Conservation (phyloP, 2,888 invertebrate genomes). For the Cheilosia variabilis region DNA sequence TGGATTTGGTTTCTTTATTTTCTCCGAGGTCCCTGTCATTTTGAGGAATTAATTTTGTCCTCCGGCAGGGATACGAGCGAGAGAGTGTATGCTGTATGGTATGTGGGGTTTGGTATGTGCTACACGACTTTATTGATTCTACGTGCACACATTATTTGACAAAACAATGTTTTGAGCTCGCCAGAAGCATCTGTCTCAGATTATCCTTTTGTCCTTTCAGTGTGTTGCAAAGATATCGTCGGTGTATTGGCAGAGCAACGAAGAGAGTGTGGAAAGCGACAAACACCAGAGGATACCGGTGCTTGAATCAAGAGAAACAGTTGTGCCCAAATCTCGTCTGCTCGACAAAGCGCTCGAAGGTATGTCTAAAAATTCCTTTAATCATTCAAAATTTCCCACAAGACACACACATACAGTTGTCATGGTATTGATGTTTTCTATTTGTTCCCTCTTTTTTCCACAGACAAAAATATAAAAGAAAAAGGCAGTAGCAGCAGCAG, state of each 20-base stretch:
- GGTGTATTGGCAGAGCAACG: slow-evolving; percentile 94
- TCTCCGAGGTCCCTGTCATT: slow-evolving; percentile 8
- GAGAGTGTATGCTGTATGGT: too few species aligned
- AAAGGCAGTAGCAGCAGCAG: slow-evolving; percentile 23
- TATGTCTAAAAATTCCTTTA: slow-evolving; percentile 71
- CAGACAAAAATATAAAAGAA: slow-evolving; percentile 65
- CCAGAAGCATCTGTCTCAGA: slow-evolving; percentile 23
- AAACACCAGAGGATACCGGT: slow-evolving; percentile 90
- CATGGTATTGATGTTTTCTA: slow-evolving; percentile 4
- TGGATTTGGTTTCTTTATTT: slow-evolving; percentile 34
- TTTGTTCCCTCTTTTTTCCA: not conserved
- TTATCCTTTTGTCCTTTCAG: slow-evolving; percentile 81
- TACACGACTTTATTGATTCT: slow-evolving; percentile 52
- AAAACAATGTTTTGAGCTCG: slow-evolving; percentile 16
- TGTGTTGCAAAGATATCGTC: slow-evolving; percentile 94
- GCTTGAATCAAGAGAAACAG: slow-evolving; percentile 90
- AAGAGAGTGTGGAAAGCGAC: slow-evolving; percentile 93
- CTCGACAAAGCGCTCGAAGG: slow-evolving; percentile 81
- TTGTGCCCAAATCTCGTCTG: slow-evolving; percentile 86
- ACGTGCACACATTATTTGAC: slow-evolving; percentile 38
- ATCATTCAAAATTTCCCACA: slow-evolving; percentile 1
- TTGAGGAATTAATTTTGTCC: slow-evolving; percentile 48
- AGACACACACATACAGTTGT: not conserved
- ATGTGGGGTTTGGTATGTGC: slow-evolving; percentile 35
- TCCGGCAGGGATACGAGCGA: not conserved